phyloP scores from a whole-genome alignment of 2,797 vertebrate species.

The Sebastes oblongus region DNA sequence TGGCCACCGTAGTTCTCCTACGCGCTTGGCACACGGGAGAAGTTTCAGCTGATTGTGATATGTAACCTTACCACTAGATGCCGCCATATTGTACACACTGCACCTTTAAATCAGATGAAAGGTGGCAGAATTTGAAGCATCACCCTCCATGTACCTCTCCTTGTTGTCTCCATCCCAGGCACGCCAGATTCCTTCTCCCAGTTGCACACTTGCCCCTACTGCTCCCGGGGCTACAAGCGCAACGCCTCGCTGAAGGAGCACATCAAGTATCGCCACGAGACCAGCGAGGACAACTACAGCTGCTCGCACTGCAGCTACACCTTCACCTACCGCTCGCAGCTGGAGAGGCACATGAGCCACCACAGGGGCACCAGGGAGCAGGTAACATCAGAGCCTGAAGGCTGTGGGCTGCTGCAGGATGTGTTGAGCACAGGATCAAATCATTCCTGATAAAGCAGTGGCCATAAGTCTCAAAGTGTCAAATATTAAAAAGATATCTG shows the following conservation, averaged over 20 bases:
- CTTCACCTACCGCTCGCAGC: constrained; percentile 96
- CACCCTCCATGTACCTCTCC: not conserved
- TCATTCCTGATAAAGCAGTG: not conserved
- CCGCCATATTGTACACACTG: too few species aligned
- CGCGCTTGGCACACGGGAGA: too few species aligned
- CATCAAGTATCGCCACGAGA: constrained; percentile 98
- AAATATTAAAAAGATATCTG: not conserved
- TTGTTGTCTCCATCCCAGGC: constrained; percentile 75
- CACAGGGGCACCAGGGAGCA: constrained; percentile 94
- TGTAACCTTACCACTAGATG: too few species aligned
- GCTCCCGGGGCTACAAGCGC: constrained; percentile 97
- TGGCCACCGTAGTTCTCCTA: too few species aligned
- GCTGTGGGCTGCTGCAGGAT: too few species aligned
- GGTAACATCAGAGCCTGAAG: constrained; percentile 70
- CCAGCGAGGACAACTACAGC: constrained; percentile 98
- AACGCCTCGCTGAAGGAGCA: constrained; percentile 98
- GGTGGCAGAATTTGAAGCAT: not conserved
- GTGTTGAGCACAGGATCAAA: not conserved
- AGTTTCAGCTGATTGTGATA: too few species aligned
- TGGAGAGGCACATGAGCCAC: constrained; percentile 98
- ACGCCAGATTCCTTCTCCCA: constrained; percentile 94
- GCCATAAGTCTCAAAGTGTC: not conserved
- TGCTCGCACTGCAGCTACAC: constrained; percentile 99
- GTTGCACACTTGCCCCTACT: constrained; percentile 96
- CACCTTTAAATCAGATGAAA: not conserved